phyloP scores from a whole-genome alignment of 1,140 invertebrate genomes.

The Contarinia nasturtii region DNA sequence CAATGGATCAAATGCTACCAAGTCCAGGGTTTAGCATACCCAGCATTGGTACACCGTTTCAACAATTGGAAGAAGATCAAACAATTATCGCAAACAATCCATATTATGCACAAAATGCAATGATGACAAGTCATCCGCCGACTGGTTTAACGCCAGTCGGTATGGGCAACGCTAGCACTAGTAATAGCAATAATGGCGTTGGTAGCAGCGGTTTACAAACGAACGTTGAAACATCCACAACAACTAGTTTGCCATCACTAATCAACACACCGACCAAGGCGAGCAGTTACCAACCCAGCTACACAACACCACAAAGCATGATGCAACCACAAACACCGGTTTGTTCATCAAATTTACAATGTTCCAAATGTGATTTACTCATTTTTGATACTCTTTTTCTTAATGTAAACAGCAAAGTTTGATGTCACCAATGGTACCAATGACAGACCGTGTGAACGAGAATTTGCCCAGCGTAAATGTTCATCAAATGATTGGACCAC shows the following conservation, averaged over 20 bases:
- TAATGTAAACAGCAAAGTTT: slow-evolving; percentile 63
- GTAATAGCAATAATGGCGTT: slow-evolving; percentile 1
- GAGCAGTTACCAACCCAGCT: slow-evolving; percentile 45
- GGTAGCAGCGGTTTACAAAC: slow-evolving; percentile 20
- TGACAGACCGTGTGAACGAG: slow-evolving; percentile 28
- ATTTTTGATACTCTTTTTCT: slow-evolving; percentile 9
- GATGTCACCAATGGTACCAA: slow-evolving; percentile 61
- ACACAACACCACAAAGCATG: slow-evolving; percentile 43
- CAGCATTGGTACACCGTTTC: slow-evolving; percentile 72
- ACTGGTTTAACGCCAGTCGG: slow-evolving; percentile 24
- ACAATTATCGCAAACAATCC: slow-evolving; percentile 44
- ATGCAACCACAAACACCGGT: slow-evolving; percentile 82
- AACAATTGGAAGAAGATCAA: slow-evolving; percentile 83
- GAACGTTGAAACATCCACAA: slow-evolving; percentile 5
- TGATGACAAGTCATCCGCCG: slow-evolving; percentile 29
- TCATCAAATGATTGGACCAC: slow-evolving; percentile 44
- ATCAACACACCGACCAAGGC: slow-evolving; percentile 41
- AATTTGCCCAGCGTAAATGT: slow-evolving; percentile 27
- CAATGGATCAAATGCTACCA: slow-evolving; percentile 61
- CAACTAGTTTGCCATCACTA: slow-evolving; percentile 29
- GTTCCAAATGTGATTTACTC: slow-evolving; percentile 1
- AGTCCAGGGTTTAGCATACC: slow-evolving; percentile 78
- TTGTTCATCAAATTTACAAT: slow-evolving; percentile 8
- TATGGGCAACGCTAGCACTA: slow-evolving; percentile 31
- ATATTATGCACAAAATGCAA: slow-evolving; percentile 59